These are phyloP conservation scores for Equus quagga DNA, from an alignment of 2,113 vertebrate species.

Conservation along the genomic window DNA sequence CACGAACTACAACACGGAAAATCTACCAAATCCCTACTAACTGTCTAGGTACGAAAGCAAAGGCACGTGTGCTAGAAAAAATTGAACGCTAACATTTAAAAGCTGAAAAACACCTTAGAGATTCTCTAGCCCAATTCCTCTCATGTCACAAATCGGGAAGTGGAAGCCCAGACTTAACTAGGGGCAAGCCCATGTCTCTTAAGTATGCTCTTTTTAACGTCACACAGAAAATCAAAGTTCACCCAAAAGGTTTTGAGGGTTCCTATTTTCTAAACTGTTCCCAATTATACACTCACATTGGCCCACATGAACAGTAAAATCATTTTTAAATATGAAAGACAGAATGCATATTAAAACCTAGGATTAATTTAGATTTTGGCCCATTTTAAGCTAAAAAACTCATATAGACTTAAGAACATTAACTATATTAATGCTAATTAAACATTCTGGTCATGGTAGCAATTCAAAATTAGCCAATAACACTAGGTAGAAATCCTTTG, in stretches of 20 bases:
- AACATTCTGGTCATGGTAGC: background rate
- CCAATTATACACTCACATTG: background rate
- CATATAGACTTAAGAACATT: background rate
- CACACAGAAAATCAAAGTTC: constrained; percentile 6
- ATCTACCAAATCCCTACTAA: background rate
- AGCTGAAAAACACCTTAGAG: background rate
- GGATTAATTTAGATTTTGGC: background rate
- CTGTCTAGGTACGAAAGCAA: background rate
- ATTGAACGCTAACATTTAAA: background rate
- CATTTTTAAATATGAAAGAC: constrained; percentile 25
- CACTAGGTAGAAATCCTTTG: background rate
- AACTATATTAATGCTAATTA: background rate
- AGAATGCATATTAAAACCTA: background rate
- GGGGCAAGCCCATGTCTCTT: background rate
- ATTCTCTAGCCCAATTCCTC: background rate
- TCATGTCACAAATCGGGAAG: background rate
- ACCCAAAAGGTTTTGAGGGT: constrained; percentile 26
- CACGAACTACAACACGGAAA: background rate
- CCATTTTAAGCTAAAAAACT: background rate
- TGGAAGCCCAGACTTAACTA: background rate
- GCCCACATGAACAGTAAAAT: background rate
- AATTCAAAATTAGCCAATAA: constrained; percentile 17
- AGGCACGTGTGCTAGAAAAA: background rate
- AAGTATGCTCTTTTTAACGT: background rate
- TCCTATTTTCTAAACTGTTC: constrained; percentile 1